phyloP scores from a whole-genome alignment of 2,888 invertebrate species.

The Tethea ocularis region DNA sequence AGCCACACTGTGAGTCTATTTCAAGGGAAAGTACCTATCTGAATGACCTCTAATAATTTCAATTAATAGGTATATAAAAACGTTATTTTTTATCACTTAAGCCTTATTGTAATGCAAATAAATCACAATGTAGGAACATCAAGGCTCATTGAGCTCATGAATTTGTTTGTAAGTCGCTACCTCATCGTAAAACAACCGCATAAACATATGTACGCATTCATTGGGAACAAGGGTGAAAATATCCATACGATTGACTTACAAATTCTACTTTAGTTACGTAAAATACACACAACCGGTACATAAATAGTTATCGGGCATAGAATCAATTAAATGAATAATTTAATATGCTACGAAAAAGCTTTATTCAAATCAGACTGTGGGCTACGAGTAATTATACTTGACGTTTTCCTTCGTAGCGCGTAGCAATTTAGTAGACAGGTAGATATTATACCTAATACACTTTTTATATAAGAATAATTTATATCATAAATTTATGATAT shows the following conservation, averaged over 20 bases:
- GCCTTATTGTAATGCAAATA: conserved; percentile 35
- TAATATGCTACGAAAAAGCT: background rate
- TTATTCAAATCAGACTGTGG: background rate
- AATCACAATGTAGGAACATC: conserved; percentile 52
- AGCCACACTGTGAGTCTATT: too few relatives aligned
- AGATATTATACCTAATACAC: background rate
- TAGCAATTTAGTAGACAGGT: background rate
- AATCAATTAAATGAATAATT: too few relatives aligned
- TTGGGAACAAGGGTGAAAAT: background rate
- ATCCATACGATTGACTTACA: background rate
- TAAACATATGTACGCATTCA: background rate
- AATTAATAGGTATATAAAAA: too few relatives aligned
- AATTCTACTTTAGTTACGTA: background rate
- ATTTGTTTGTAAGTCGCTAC: conserved; percentile 56
- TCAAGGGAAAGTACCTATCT: too few relatives aligned
- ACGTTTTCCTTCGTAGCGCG: background rate
- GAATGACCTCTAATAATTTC: too few relatives aligned
- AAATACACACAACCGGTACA: background rate
- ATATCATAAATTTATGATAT: background rate
- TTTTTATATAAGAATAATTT: background rate
- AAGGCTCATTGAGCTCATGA: conserved; percentile 59
- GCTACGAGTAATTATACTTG: background rate
- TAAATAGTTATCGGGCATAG: too few relatives aligned
- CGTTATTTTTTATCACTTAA: conserved; percentile 23
- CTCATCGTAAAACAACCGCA: conserved; percentile 35